phyloP scores from a whole-genome alignment of 2,888 invertebrate species.

The Criorhina ranunculi region DNA sequence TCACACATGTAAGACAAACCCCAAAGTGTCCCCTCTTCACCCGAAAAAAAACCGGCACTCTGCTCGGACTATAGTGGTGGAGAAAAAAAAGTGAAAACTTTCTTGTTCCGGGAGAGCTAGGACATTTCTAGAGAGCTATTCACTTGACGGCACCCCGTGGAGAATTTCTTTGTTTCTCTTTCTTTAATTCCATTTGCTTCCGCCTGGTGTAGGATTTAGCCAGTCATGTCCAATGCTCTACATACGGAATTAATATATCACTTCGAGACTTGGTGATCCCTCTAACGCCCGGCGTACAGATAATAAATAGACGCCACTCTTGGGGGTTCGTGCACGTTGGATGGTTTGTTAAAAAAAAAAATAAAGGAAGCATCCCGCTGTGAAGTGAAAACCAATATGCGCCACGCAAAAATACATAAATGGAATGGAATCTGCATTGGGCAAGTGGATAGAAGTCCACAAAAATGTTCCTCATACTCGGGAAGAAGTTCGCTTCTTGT shows the following conservation, averaged over 20 bases:
- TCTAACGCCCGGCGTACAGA: constrained; percentile 1
- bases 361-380: constrained; percentile 20
- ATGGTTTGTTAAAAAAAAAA: neutral
- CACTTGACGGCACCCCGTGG: constrained; percentile 31
- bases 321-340: constrained; percentile 12
- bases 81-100: constrained; percentile 11
- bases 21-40: neutral
- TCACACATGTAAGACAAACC: constrained; percentile 45
- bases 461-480: neutral
- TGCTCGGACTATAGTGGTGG: neutral
- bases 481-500: neutral
- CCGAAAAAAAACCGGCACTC: neutral
- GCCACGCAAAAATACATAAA: constrained; percentile 28
- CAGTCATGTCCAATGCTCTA: constrained; percentile 28
- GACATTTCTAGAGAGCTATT: constrained; percentile 31
- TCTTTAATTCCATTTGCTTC: constrained; percentile 38
- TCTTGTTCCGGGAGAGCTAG: neutral
- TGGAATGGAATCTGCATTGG: constrained; percentile 14
- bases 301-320: constrained; percentile 52
- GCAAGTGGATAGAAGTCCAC: neutral
- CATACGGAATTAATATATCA: constrained; percentile 63
- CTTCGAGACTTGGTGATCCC: constrained; percentile 37
- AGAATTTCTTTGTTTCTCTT: constrained; percentile 31
- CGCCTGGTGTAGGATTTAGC: constrained; percentile 25
- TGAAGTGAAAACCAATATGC: constrained; percentile 41